Evolutionary conservation across 2,888 invertebrate genomes (phyloP).

Genomic region (Drosophila dives): DNA sequence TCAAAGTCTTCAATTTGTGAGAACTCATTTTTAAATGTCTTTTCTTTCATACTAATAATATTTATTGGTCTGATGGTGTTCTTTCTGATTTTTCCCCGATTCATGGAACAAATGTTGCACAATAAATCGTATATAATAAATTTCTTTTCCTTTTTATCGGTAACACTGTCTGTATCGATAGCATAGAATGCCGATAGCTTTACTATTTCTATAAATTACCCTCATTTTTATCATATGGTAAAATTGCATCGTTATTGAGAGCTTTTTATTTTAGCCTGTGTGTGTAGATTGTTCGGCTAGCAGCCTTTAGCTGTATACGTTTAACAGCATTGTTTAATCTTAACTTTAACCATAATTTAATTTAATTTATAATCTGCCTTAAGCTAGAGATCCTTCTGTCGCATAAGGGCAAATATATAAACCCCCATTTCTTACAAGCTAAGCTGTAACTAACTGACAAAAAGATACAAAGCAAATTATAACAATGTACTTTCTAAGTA

Average conservation of each 20-base stretch:
- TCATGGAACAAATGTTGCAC: no score
- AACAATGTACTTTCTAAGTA: conserved; percentile 26
- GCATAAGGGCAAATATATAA: conserved; percentile 19
- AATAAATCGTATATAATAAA: no score
- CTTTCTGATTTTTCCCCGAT: no score
- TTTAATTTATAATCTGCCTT: neutral
- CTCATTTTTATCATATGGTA: neutral
- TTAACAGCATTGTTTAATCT: neutral
- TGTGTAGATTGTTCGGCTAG: neutral
- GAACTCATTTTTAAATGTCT: no score
- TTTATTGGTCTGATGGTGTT: no score
- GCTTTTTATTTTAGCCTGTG: neutral
- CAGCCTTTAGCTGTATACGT: neutral
- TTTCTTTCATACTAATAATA: no score
- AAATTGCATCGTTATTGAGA: neutral
- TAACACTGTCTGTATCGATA: neutral
- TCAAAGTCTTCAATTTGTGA: no score
- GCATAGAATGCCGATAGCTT: neutral
- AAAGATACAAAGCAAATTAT: conserved; percentile 20
- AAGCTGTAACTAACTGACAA: conserved; percentile 34
- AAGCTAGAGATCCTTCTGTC: conserved; percentile 21
- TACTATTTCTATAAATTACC: neutral
- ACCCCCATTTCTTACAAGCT: neutral
- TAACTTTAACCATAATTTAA: neutral
- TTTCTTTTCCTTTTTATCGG: neutral